Percentiles rank a stretch among this genome's conserved stretches.
Conservation (phyloP, 2,888 invertebrate species). For the Molanna angustata region DNA sequence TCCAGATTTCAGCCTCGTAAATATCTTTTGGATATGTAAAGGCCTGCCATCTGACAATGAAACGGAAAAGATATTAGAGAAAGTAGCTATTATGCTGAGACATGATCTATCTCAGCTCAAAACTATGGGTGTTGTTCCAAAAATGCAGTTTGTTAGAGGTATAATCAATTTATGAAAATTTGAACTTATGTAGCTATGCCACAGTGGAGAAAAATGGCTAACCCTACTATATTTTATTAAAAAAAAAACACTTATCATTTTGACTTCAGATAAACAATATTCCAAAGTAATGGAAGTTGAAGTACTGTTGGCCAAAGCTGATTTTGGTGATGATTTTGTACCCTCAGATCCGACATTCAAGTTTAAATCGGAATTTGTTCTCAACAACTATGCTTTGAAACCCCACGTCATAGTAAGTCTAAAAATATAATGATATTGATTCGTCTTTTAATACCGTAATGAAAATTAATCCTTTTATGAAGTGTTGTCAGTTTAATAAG, state of each 20-base stretch:
- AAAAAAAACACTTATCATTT: not conserved
- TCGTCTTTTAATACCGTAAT: too few relatives aligned
- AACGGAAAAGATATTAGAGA: slow-evolving; percentile 54
- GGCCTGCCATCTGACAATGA: slow-evolving; percentile 51
- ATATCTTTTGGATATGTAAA: slow-evolving; percentile 71
- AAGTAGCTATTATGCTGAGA: slow-evolving; percentile 58
- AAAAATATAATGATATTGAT: too few relatives aligned
- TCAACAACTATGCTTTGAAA: slow-evolving; percentile 30
- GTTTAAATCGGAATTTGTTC: slow-evolving; percentile 40
- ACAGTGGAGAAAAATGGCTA: too few relatives aligned
- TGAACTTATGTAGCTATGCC: too few relatives aligned
- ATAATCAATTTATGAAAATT: too few relatives aligned
- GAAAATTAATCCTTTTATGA: too few relatives aligned
- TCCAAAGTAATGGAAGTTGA: slow-evolving; percentile 59
- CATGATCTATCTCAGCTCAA: slow-evolving; percentile 71
- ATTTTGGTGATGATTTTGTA: slow-evolving; percentile 66
- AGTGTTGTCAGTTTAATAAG: too few relatives aligned
- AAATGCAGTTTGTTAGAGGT: slow-evolving; percentile 70
- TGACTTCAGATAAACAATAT: slow-evolving; percentile 55
- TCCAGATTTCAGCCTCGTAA: slow-evolving; percentile 62
- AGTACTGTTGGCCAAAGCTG: slow-evolving; percentile 56
- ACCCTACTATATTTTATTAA: too few relatives aligned
- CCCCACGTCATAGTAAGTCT: slow-evolving; percentile 19
- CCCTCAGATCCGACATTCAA: slow-evolving; percentile 44
- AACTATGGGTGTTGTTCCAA: slow-evolving; percentile 74